Base-by-base conservation (phyloP, 2,797 vertebrate species). In the Xenentodon cancila region DNA sequence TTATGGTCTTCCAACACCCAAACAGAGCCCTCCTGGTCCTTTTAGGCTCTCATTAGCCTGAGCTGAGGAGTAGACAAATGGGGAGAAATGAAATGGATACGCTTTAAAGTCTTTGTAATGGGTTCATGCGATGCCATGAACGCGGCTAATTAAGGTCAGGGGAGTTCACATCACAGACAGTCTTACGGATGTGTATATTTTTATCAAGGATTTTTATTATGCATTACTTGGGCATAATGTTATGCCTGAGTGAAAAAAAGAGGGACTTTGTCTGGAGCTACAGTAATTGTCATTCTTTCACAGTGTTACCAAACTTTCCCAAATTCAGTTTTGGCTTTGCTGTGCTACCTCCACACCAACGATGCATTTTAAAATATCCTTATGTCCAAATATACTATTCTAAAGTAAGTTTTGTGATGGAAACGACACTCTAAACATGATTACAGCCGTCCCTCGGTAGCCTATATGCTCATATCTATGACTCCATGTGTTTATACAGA, bases 131-230 rank as follows among this genome's bases (percentile, higher is more conserved):
- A 88, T 85, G 88, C 85, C 77, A 81, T 87, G 87, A 91, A 90
- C 75, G 67, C 64, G 73, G 82, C 79, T 93, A 91, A 92, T 91
- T 92, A 92, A 91, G 90, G 89, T 92, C 91, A 85, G 75, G 88
- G 85, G 84, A 88, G 68, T 87, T 82, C 66, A 80, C 84, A 83
- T 91, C 86, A 77, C 78, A 72, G 71, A 53, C 73, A 67, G 75
- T 75, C 77, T 56, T 54, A 71, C 50, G 30, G 64, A 85, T 88
- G 80, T 88, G 74, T 84, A 81, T 79, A 77, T 86, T 89, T 89
- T 83, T 75, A 87, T 90, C 75, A 80, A 84, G 82, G 81, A 17
- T 71, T 57, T 85, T 80, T 88, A 80, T 87, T 86, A 85, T 84
- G 80, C 80, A 75, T 71, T 63, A 11, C 77, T 46, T 46, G n/a